Conservation (phyloP, 2,113 vertebrate species). For the Narcine bancroftii region DNA sequence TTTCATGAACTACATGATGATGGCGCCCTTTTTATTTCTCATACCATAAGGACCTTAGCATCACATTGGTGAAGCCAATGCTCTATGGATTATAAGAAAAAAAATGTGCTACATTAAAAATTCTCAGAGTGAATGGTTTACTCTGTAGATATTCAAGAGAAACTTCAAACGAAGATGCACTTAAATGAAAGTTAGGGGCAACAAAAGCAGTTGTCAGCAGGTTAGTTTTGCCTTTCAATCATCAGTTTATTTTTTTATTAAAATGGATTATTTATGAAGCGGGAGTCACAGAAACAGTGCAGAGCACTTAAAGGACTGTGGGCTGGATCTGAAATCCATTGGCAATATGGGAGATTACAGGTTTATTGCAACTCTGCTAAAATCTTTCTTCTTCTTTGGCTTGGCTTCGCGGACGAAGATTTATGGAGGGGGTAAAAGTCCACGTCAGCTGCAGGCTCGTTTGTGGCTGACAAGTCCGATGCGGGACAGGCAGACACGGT, state of each 20-base stretch:
- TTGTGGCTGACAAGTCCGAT: too few species aligned
- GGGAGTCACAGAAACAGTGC: not conserved
- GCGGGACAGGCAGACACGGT: too few species aligned
- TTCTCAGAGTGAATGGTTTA: too few species aligned
- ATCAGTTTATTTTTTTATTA: not conserved
- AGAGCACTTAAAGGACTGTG: not conserved
- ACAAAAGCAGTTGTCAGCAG: not conserved
- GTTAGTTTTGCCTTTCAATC: not conserved
- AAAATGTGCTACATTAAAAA: not conserved
- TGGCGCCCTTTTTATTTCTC: not conserved
- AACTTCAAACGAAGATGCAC: too few species aligned
- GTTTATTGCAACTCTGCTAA: not conserved
- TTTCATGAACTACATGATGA: not conserved
- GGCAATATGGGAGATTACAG: not conserved
- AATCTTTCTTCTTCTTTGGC: too few species aligned
- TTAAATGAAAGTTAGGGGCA: too few species aligned
- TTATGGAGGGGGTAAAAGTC: too few species aligned
- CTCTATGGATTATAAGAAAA: not conserved
- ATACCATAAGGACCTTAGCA: not conserved
- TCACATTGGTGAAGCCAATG: not conserved
- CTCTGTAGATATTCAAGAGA: too few species aligned
- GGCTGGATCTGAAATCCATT: not conserved
- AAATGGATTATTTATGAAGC: not conserved
- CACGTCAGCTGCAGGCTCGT: too few species aligned
- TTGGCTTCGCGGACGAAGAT: too few species aligned